A percentile compares a stretch with the other conserved stretches of the same genome.
Conservation (phyloP, 30 jellyfish, hydroid and myxozoan species). For the Phacellophora camtschatica region DNA sequence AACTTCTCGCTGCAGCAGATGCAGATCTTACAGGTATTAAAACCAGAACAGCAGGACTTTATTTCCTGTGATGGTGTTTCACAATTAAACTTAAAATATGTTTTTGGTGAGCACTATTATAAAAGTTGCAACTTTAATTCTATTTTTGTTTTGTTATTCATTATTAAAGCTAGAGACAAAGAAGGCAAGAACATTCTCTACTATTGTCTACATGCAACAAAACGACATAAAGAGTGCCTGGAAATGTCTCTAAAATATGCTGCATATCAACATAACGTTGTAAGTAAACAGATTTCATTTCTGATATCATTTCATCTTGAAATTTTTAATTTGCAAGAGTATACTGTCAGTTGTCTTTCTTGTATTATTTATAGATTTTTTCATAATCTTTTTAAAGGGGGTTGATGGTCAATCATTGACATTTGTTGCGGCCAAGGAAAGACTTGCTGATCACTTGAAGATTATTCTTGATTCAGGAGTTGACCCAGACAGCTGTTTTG, state of each 20-base stretch:
- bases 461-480: conserved; percentile 82
- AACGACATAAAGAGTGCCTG: conserved; percentile 84
- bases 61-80: too few species aligned
- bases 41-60: too few species aligned
- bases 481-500: conserved; percentile 65
- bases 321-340: too few species aligned
- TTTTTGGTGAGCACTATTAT: too few species aligned
- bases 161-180: conserved; percentile 61
- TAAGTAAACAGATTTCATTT: too few species aligned
- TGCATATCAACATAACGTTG: conserved; percentile 77
- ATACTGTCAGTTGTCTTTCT: too few species aligned
- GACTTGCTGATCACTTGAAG: conserved; percentile 49
- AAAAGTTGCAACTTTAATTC: too few species aligned
- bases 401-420: conserved; percentile 70
- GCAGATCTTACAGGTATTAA: conserved; percentile 89
- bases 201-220: conserved; percentile 83
- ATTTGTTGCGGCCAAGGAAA: conserved; percentile 68
- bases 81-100: too few species aligned
- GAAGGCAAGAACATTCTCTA: conserved; percentile 78
- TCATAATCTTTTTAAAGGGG: conserved; percentile 17
- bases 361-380: too few species aligned
- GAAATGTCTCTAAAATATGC: conserved; percentile 76
- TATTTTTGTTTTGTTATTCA: not conserved
- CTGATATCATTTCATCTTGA: too few species aligned
- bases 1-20: conserved; percentile 62